Base-by-base conservation (phyloP, 53 echinoderm and acorn worm species). In the Holothuria scabra region DNA sequence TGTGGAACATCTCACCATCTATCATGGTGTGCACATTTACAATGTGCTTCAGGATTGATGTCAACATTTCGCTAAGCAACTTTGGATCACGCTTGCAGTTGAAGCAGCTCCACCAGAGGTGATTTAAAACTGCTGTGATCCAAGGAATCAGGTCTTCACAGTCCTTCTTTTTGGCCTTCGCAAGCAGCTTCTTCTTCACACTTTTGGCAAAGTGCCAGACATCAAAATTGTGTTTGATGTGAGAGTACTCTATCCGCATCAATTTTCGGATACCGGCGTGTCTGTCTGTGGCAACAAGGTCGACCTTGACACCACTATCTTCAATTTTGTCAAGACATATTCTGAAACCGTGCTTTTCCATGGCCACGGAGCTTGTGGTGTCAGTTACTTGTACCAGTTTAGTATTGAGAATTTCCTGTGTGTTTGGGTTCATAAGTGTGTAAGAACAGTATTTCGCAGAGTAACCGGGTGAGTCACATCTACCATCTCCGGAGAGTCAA, bases 381-480 rank as follows among this genome's bases (percentile, higher is more conserved):
- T 88, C 88, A 6, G 72, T 32, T 30, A 88, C 84, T 29, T 88
- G 84, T 8, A 88, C 84, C 33, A 84, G 22, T 32, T 60, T 25
- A 61, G 65, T 74, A 9, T 68, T 58, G 18, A 88, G 11, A 18
- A 88, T 76, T 26, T 84, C 64, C 22, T 84, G 2, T 1, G 56
- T 74, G 1, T 60, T 28, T 19, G 48, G 12, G 4, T 88, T 12
- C 83, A 88, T 88, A 26, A 84, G 37, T 7, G 84, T 88, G 25
- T 84, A 88, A 8, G 70, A 68, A 24, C 84, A 76, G 46, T 60
- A 84, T 22, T 88, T 88, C 0, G 88, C 88, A 57, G 23, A 84
- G 26, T 76, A 84, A 4, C 88, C 88, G 2, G 88, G 88, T 11
- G 76, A 84, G 57, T 88, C 84, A 37, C 88, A 88, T 28, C 84